Evolutionary conservation across 1,140 invertebrate genomes (phyloP), one percentile per base, ranked within the genome.

Genomic region (Eubasilissa regina): DNA sequence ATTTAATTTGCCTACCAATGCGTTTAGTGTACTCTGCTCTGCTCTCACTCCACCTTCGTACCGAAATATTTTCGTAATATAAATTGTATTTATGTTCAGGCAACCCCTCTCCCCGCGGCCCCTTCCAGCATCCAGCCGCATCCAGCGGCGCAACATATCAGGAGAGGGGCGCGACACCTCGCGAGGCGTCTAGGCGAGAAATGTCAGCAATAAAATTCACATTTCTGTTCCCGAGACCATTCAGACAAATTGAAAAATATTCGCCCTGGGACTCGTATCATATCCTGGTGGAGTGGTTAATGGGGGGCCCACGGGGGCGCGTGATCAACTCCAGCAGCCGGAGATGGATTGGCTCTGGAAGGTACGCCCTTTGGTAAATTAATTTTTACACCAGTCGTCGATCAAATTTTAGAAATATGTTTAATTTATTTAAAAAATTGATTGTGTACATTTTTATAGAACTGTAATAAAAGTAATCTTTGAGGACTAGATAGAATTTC

Each of bases 101-200:
- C 47, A 74, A 68, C 73, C 80, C 47, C 78, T 78, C 83, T 85
- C 86, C 85, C 87, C 86, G 87, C 86, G 87, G 87, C 86, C 87
- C 87, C 87, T 87, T 87, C 88, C 86, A 86, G 85, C n/a, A n/a
- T n/a, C n/a, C n/a, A n/a, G 75, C 73, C 73, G 81, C 47, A 79
- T 78, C 84, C 85, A 86, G 86, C 87, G 86, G 87, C 86, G 87
- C 87, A 87, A 87, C 87, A 87, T 87, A 87, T 89, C 86, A 86
- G 85, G 45, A 79, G 72, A 19, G 79, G 60, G 80, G 68, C 43
- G 74, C 77, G 70, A 79, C 86, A 88, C 87, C 88, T 88, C 87
- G 87, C 87, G 86, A 87, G 88, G 87, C 86, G 87, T 86, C 86
- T 86, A 83, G 81, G 85, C 84, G 80, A 82, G 80, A 82, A 82